These are phyloP conservation scores for Podarcis raffonei DNA, from an alignment of 2,113 vertebrate genomes.

Conservation along the genomic window DNA sequence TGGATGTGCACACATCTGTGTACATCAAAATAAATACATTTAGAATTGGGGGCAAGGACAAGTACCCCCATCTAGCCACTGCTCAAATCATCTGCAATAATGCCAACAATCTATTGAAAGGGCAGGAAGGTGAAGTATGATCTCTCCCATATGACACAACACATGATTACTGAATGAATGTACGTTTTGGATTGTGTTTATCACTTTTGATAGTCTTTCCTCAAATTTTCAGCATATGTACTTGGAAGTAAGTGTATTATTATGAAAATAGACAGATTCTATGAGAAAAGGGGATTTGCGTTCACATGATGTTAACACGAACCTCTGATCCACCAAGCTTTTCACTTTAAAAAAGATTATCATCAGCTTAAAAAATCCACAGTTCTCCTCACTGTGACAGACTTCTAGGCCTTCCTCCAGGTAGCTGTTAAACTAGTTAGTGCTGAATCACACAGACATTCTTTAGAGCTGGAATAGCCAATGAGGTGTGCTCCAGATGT, in stretches of 20 bases:
- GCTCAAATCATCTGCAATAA: background rate
- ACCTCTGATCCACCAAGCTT: background rate
- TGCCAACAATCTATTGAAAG: background rate
- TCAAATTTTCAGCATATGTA: background rate
- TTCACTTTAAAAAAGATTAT: background rate
- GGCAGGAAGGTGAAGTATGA: background rate
- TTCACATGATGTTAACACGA: background rate
- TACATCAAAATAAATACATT: too few species aligned
- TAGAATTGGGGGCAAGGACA: too few species aligned
- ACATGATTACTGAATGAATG: background rate
- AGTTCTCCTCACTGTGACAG: background rate
- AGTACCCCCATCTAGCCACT: too few species aligned
- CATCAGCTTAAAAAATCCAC: background rate
- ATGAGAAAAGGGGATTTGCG: background rate
- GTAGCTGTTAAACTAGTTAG: background rate
- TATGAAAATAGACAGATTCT: background rate
- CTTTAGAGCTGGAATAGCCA: background rate
- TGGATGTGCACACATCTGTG: too few species aligned
- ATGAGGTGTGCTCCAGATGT: too few species aligned
- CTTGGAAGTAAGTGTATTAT: background rate
- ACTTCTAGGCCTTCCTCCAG: too few species aligned
- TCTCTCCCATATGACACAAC: background rate
- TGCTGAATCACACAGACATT: background rate
- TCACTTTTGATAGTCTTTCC: background rate
- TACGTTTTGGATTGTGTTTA: background rate